Percentiles rank a stretch among this genome's conserved stretches.
Evolutionary conservation across 2,797 vertebrate genomes (phyloP).

Genomic region (Botia kubotai): DNA sequence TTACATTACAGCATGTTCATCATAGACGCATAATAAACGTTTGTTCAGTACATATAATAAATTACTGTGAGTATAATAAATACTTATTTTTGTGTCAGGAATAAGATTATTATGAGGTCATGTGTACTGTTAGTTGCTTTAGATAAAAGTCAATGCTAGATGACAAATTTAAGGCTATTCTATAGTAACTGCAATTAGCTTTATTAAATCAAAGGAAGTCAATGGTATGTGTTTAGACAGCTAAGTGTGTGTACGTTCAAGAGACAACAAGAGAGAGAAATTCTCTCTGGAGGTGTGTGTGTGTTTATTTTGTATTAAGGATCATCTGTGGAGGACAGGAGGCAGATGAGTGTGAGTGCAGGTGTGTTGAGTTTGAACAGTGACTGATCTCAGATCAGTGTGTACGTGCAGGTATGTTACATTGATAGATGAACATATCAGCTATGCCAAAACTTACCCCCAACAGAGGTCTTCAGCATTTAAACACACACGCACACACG

Average conservation of each 20-base stretch:
- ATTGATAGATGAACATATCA: slow-evolving; percentile 7
- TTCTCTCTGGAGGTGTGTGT: slow-evolving; percentile 1
- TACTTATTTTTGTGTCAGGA: too few species aligned
- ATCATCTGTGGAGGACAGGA: background rate
- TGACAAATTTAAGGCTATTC: background rate
- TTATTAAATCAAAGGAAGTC: background rate
- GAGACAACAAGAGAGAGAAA: background rate
- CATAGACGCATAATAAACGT: too few species aligned
- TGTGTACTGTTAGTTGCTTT: too few species aligned
- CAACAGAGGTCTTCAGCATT: background rate
- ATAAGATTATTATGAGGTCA: too few species aligned
- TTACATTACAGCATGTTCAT: too few species aligned
- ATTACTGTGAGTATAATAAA: too few species aligned
- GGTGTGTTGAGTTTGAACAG: slow-evolving; percentile 30
- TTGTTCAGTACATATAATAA: too few species aligned
- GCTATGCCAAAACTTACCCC: background rate
- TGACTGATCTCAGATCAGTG: background rate
- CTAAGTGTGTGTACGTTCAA: background rate
- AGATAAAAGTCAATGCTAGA: background rate
- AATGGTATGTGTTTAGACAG: background rate
- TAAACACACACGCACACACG: background rate
- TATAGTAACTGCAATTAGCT: background rate
- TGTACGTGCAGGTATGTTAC: background rate
- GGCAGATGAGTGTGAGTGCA: background rate
- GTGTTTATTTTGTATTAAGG: slow-evolving; percentile 15